These are phyloP conservation scores for Sciurus vulgaris DNA, from an alignment of 2,797 vertebrate genomes.

Conservation along the genomic window DNA sequence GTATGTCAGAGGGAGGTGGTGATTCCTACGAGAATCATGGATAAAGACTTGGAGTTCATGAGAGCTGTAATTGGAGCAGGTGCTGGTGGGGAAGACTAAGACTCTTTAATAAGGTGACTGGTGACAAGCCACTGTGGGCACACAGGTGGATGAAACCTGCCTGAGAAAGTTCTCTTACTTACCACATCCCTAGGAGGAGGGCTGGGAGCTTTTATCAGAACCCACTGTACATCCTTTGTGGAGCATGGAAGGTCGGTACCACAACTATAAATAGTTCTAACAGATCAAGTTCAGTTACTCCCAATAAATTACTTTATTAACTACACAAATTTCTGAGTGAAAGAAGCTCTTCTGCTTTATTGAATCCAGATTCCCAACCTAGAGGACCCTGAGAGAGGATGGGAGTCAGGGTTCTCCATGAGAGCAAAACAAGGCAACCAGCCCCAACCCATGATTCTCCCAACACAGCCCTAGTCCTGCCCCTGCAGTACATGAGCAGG, in stretches of 20 bases:
- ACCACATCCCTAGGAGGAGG: slow-evolving; percentile 21
- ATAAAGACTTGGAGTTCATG: neutral
- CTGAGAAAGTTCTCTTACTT: neutral
- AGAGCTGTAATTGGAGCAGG: neutral
- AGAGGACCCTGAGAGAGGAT: neutral
- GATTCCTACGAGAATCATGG: neutral
- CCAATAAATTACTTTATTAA: neutral
- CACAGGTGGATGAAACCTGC: neutral
- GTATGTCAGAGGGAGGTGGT: neutral
- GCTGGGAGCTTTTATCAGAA: neutral
- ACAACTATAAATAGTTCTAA: neutral
- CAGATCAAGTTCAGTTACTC: neutral
- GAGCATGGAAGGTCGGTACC: neutral
- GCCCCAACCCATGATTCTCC: neutral
- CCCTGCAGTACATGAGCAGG: fast-evolving
- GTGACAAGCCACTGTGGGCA: neutral
- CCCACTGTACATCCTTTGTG: neutral
- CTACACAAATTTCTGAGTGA: neutral
- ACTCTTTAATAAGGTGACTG: neutral
- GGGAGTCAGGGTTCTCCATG: neutral
- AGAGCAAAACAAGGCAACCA: neutral
- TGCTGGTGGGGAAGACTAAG: neutral
- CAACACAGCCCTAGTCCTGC: fast-evolving
- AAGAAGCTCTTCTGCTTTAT: neutral
- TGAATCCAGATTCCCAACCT: neutral